A percentile compares a stretch with the other conserved stretches of the same genome.
Evolutionary conservation across 2,113 vertebrate genomes (phyloP).

Genomic region (Atrichornis clamosus): DNA sequence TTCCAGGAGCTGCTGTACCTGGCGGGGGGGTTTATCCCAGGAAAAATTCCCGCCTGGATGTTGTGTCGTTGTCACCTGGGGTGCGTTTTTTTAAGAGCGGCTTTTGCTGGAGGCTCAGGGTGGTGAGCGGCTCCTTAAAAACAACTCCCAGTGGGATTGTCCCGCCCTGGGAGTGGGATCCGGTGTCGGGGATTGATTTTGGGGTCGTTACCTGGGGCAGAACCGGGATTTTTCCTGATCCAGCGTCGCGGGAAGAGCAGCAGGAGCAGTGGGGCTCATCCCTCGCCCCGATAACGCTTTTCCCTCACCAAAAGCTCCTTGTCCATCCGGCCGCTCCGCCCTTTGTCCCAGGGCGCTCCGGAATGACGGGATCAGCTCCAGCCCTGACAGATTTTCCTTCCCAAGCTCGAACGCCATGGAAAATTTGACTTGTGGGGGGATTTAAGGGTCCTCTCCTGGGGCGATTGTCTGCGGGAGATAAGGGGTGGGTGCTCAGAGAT

Average conservation of each 20-base stretch:
- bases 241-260: conserved; percentile 37
- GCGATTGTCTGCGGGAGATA: conserved; percentile 72
- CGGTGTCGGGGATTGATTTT: background rate
- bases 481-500: conserved; percentile 45
- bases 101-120: background rate
- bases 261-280: conserved; percentile 59
- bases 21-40: background rate
- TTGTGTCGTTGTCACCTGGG: background rate
- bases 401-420: conserved; percentile 73
- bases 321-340: conserved; percentile 70
- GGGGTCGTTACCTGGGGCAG: background rate
- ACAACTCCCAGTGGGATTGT: conserved; percentile 11
- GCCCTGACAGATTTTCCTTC: conserved; percentile 68
- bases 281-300: conserved; percentile 72
- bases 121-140: background rate
- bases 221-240: background rate
- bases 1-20: background rate
- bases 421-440: conserved; percentile 72
- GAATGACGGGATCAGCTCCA: conserved; percentile 72
- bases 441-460: too few relatives aligned
- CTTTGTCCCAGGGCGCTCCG: conserved; percentile 71
- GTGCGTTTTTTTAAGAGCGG: background rate
- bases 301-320: conserved; percentile 68
- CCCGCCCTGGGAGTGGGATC: background rate
- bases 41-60: rapidly evolving